A percentile compares a stretch with the other conserved stretches of the same genome.
Evolutionary conservation across 37 sponge, comb jelly and placozoan genomes (phyloP).

Genomic region (Spongia lamella): DNA sequence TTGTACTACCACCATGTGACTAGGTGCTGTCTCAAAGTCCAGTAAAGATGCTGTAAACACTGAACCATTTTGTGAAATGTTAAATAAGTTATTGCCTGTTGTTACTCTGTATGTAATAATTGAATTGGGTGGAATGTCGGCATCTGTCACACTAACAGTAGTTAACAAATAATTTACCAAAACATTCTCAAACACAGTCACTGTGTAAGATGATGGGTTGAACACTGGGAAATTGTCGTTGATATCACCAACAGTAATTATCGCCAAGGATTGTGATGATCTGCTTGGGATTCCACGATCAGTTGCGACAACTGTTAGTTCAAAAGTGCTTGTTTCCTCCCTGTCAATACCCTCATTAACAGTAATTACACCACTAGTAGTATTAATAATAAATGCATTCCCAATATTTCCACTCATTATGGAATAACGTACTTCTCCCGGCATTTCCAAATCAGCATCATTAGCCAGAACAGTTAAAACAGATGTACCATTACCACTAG

Average conservation of each 20-base stretch:
- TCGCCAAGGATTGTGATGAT: conserved; percentile 38
- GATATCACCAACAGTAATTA: conserved; percentile 44
- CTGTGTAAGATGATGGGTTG: conserved; percentile 36
- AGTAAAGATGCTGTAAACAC: background rate
- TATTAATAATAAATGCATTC: conserved; percentile 2
- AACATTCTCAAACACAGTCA: conserved; percentile 11
- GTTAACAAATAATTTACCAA: background rate
- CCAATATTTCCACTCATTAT: background rate
- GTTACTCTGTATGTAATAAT: background rate
- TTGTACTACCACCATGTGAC: background rate
- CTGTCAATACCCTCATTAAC: conserved; percentile 24
- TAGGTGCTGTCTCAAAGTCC: conserved; percentile 11
- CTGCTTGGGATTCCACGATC: conserved; percentile 58
- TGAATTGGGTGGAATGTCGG: conserved; percentile 11
- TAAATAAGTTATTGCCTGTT: background rate
- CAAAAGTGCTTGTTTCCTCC: conserved; percentile 19
- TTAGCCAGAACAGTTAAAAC: conserved; percentile 4
- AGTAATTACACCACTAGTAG: conserved; percentile 3
- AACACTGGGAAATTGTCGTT: conserved; percentile 63
- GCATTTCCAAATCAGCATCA: conserved; percentile 13
- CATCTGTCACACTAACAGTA: conserved; percentile 6
- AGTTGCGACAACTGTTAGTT: conserved; percentile 38
- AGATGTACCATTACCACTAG: conserved; percentile 1
- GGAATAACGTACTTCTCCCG: conserved; percentile 9
- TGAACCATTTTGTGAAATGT: background rate